phyloP scores from a whole-genome alignment of 2,888 invertebrate species.

The Brachycybe producta region DNA sequence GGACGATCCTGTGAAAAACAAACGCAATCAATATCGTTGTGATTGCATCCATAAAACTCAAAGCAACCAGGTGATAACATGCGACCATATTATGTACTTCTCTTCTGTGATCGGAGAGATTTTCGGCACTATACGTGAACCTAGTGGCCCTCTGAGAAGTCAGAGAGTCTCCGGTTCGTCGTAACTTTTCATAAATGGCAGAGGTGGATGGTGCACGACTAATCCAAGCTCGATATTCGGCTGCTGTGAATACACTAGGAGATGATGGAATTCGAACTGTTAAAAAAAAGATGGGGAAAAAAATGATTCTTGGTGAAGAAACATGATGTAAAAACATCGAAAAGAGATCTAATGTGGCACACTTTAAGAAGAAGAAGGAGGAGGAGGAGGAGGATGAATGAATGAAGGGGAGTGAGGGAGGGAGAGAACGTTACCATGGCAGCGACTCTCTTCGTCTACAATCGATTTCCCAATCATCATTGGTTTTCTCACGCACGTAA shows the following conservation, averaged over 20 bases:
- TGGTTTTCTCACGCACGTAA: too few species aligned
- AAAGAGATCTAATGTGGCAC: too few species aligned
- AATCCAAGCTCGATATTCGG: slow-evolving; percentile 87
- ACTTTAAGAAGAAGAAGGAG: not conserved
- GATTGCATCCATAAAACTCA: not conserved
- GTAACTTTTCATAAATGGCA: slow-evolving; percentile 80
- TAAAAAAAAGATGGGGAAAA: not conserved
- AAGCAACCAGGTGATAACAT: not conserved
- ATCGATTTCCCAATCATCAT: too few species aligned
- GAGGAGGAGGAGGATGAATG: not conserved
- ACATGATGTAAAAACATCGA: too few species aligned
- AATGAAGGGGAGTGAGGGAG: not conserved
- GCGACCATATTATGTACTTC: slow-evolving; percentile 45
- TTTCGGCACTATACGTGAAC: slow-evolving; percentile 82
- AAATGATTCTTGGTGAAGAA: too few species aligned
- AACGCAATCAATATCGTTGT: not conserved
- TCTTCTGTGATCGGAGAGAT: slow-evolving; percentile 45
- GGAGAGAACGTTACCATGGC: too few species aligned
- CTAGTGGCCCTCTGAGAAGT: slow-evolving; percentile 56
- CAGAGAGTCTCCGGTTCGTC: slow-evolving; percentile 55
- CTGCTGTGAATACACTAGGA: slow-evolving; percentile 59
- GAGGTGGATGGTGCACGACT: slow-evolving; percentile 59
- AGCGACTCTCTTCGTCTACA: too few species aligned
- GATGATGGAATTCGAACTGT: slow-evolving; percentile 21
- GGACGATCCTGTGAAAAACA: slow-evolving; percentile 30